Base-by-base conservation (phyloP, 2,113 vertebrate species). In the Upupa epops region DNA sequence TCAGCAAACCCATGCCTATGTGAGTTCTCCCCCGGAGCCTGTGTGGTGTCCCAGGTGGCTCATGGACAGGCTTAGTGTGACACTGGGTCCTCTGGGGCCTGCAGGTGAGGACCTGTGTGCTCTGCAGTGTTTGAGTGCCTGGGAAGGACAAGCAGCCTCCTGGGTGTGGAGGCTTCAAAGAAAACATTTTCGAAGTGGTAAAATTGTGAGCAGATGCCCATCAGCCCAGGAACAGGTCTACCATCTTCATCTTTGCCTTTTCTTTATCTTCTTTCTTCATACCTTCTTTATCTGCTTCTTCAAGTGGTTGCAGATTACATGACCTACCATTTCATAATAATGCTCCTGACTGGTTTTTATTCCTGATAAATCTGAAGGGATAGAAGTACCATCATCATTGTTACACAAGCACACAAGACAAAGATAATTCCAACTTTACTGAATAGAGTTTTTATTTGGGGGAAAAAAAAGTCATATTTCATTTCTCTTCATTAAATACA, bases 31-130 rank as follows among this genome's bases (percentile, higher is more conserved):
- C 12, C 8, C 0, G 1, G 1, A 11, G 36, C 29, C 80, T 28
- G 2, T 6, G 2, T 26, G 15, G 49, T 0, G 0, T 80, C 0
- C 0, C 0, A 1, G 5, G 55, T 2, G 4, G 61, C 21, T 74
- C 0, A 0, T 36, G 32, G 13, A 29, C 2, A 3, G 26, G 13
- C 32, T 88, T 31, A 74, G 15, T 1, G 0, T 49, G 58, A 28
- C 11, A 21, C 0, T 1, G 37, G 52, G 25, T 52, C 65, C 9
- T 28, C 40, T 0, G 2, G 31, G 14, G n/a, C 11, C 56, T 54
- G 19, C 0, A 1, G 32, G 42, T 2, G 18, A 84, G 29, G 20
- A 20, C 12, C 6, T 22, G 34, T 12, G 20, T 15, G 5, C 73
- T 73, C 7, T 52, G n/a, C 60, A 49, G 20, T 14, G 61, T 86